phyloP scores from a whole-genome alignment of 2,113 vertebrate genomes.

The Phyllostomus discolor region DNA sequence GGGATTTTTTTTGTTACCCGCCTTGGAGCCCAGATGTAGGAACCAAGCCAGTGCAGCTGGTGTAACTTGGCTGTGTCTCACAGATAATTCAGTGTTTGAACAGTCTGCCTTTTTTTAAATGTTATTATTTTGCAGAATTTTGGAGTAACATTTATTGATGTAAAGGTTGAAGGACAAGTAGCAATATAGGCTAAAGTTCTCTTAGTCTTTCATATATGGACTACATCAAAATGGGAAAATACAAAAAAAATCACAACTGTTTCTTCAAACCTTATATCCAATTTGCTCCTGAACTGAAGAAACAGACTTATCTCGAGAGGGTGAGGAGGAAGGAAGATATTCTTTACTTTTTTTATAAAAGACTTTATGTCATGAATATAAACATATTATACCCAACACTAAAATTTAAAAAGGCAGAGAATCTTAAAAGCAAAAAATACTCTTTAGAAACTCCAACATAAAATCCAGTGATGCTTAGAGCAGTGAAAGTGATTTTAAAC shows the following conservation, averaged over 20 bases:
- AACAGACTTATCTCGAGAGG: not conserved
- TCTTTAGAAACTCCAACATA: conserved; percentile 40
- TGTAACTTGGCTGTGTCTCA: conserved; percentile 70
- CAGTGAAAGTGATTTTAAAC: conserved; percentile 14
- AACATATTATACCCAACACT: not conserved
- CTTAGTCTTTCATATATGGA: not conserved
- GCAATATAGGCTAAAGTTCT: conserved; percentile 3
- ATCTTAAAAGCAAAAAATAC: not conserved
- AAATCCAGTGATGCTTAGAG: conserved; percentile 21
- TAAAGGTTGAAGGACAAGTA: conserved; percentile 33
- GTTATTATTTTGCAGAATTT: conserved; percentile 58
- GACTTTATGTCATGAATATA: not conserved
- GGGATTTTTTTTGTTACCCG: conserved; percentile 75
- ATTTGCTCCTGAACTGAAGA: not conserved
- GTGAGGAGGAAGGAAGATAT: not conserved
- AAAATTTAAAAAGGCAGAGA: not conserved
- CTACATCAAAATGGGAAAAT: not conserved
- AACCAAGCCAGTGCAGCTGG: conserved; percentile 79
- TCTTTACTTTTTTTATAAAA: not conserved
- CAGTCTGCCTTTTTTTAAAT: conserved; percentile 26
- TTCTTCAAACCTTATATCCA: not conserved
- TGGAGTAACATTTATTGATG: not conserved
- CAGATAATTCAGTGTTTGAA: conserved; percentile 69
- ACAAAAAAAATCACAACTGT: not conserved
- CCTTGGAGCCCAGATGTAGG: conserved; percentile 77